Conservation (phyloP, 2,797 vertebrate genomes). For the Silurus lanzhouensis region DNA sequence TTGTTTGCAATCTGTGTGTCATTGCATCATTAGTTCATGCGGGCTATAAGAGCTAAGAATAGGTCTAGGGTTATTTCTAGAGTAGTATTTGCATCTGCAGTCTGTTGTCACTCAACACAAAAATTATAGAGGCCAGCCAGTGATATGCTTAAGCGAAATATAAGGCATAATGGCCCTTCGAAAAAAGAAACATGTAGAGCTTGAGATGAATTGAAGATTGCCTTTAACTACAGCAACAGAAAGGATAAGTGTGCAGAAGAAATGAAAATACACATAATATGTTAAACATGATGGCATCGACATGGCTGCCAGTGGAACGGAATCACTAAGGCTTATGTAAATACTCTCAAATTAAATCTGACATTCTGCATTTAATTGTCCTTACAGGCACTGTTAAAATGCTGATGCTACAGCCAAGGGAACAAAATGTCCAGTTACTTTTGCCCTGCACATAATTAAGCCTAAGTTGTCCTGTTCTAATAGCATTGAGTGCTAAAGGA, state of each 20-base stretch:
- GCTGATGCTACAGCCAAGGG: not conserved
- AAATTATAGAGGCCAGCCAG: not conserved
- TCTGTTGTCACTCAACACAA: not conserved
- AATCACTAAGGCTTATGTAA: not conserved
- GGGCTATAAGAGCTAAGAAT: not conserved
- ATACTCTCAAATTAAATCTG: conserved; percentile 4
- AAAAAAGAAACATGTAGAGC: not conserved
- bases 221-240: not conserved
- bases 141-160: not conserved
- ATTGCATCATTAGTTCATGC: not conserved
- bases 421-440: conserved; percentile 5
- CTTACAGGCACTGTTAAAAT: not conserved
- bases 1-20: not conserved
- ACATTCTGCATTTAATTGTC: conserved; percentile 12
- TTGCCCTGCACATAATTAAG: not conserved
- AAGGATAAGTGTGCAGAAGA: not conserved
- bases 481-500: not conserved
- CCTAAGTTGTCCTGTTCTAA: not conserved
- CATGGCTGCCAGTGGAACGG: not conserved
- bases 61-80: conserved; percentile 4
- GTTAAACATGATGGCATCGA: not conserved
- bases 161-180: not conserved
- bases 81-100: not conserved
- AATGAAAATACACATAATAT: conserved; percentile 2
- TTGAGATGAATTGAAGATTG: not conserved